Base-by-base conservation (phyloP, 1,140 invertebrate genomes). In the Drosophila pallidifrons region DNA sequence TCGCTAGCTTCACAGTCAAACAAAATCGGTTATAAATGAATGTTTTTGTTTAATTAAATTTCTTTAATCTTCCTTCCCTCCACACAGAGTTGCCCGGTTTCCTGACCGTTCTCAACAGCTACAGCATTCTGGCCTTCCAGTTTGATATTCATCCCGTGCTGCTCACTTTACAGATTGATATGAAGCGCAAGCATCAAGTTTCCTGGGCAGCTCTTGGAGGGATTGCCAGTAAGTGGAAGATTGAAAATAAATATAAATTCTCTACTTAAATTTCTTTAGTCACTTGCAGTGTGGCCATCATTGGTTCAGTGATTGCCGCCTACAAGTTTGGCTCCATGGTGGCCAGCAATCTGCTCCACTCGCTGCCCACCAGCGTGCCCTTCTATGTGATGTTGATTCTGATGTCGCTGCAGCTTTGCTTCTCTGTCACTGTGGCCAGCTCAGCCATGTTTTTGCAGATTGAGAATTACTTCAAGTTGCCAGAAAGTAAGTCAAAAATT, bases 111-210 rank as follows among this genome's bases (percentile, higher is more conserved):
- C 91, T 95, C 0, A 94, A 93, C 55, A 86, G 91, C 35, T 92
- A 52, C 69, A 95, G 95, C 45, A 94, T 96, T 47, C 91, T 96
- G 35, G 94, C 95, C 8, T 96, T 96, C 82, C 95, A 96, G 93
- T 97, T 97, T 77, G 96, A 97, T 79, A 95, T 97, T 45, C 96
- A 97, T 93, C 96, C 96, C 3, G 95, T 96, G 73, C 92, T 97
- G 55, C 93, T 97, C 81, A 96, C 96, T 0, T 94, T 97, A 10
- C 96, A 96, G 92, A 95, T 97, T 46, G 96, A 97, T 81, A 97
- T 97, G 96, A 94, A 94, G 76, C 94, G 95, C 45, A 95, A 95
- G 69, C 91, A 93, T 1, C 94, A 95, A 69, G 94, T 97, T 13
- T 93, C 94, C 70, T 93, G 93, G 77, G 96, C 95, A 1, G 94